Conservation (phyloP, 2,797 vertebrate genomes). For the Spinus olivaceus region DNA sequence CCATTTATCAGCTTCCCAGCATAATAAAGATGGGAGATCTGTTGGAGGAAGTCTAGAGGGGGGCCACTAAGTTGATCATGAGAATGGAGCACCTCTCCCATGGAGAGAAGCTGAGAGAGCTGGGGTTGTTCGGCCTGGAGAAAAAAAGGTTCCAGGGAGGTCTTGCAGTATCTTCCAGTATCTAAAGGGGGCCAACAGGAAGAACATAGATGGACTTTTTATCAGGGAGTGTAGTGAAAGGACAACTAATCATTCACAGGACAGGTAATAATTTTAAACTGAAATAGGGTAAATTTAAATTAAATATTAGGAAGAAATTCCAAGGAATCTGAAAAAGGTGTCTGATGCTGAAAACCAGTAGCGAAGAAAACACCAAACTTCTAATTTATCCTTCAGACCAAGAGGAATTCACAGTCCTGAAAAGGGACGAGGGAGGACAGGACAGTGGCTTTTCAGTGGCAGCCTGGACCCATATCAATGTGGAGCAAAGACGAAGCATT, state of each 20-base stretch:
- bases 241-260: background rate
- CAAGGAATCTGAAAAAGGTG: background rate
- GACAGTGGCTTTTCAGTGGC: fast-evolving
- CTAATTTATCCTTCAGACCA: background rate
- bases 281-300: background rate
- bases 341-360: background rate
- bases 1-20: background rate
- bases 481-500: background rate
- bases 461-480: background rate
- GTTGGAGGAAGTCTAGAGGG: background rate
- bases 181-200: background rate
- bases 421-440: background rate
- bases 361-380: background rate
- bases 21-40: background rate
- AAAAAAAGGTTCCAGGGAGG: background rate
- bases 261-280: background rate
- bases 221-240: background rate
- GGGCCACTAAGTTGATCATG: fast-evolving
- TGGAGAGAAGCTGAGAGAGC: background rate
- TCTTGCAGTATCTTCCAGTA: background rate
- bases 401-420: background rate
- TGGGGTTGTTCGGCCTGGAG: background rate
- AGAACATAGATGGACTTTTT: too few species aligned
- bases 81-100: background rate
- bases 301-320: background rate